Evolutionary conservation across 2,797 vertebrate species (phyloP), one percentile per base, ranked within the genome.

Genomic region (Menidia menidia): DNA sequence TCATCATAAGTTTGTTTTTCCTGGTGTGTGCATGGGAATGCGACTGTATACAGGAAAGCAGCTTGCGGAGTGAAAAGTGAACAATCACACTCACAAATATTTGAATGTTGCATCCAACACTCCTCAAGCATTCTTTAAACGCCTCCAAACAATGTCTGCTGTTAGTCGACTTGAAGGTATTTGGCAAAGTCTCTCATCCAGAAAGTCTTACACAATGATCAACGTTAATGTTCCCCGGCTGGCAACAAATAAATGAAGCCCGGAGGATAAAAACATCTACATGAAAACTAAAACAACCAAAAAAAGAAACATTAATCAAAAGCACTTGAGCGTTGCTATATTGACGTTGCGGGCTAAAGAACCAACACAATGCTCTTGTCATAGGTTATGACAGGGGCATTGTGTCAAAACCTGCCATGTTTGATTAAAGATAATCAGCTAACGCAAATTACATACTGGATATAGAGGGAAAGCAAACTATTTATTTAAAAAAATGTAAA

Each of bases 1-100:
- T 69, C 57, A 68, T 72, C 60, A 15, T 41, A 62, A 19, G 18
- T 55, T 7, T 52, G 4, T 39, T 25, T 61, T 44, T 57, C 32
- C 53, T 56, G 39, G 51, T 62, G 61, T 62, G 42, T 67, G 32
- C 35, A 3, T 25, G 14, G 39, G 52, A 56, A 61, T 16, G 14
- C 41, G 32, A 47, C 63, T 75, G 75, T 75, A 56, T 41, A 51
- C 25, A 44, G 60, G 8, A 39, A 71, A 56, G 54, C 39, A 0
- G 30, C 68, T 43, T 11, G 19, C 65, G 5, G 4, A 58, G 51
- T 75, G 65, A 61, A 81, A 79, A 71, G 54, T 5, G 61, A 87
- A 55, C 55, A 66, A 77, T 77, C 76, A 48, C 25, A 64, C 62
- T 61, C 55, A 52, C 73, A 81, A 84, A 82, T 81, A 78, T 85